Conservation (phyloP, 2,888 invertebrate species). For the Minunthozetes semirufus region DNA sequence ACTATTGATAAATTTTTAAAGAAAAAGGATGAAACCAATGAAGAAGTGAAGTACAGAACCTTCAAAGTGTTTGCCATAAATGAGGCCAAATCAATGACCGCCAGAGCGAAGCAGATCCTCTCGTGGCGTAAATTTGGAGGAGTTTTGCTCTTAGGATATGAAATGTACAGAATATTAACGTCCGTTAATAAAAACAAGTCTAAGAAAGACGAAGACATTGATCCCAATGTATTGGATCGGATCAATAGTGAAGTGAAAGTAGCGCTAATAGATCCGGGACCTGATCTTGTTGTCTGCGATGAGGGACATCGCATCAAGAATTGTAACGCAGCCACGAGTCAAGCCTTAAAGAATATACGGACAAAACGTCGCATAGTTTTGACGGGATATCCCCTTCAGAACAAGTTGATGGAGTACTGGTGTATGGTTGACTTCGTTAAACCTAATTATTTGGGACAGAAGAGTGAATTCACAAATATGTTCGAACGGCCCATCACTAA, state of each 20-base stretch:
- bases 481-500: constrained; percentile 97
- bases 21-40: constrained; percentile 50
- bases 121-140: constrained; percentile 85
- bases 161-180: constrained; percentile 83
- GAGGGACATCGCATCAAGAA: constrained; percentile 98
- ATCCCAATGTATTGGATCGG: background rate
- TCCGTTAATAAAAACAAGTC: constrained; percentile 62
- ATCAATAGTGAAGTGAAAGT: constrained; percentile 64
- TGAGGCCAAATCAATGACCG: constrained; percentile 84
- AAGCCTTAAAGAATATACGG: constrained; percentile 85
- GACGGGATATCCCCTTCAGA: constrained; percentile 96
- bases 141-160: constrained; percentile 92
- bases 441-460: constrained; percentile 92
- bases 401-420: constrained; percentile 91
- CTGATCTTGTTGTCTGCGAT: constrained; percentile 88
- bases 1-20: constrained; percentile 37
- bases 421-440: constrained; percentile 99
- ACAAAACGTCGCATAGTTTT: constrained; percentile 86
- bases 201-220: constrained; percentile 46
- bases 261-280: constrained; percentile 75
- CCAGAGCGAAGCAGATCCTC: constrained; percentile 60
- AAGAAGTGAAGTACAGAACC: constrained; percentile 66
- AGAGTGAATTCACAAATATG: constrained; percentile 96
- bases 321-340: constrained; percentile 90
- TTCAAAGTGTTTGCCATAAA: constrained; percentile 85